phyloP scores from a whole-genome alignment of 2,888 invertebrate genomes.

The Bellardia pandia region DNA sequence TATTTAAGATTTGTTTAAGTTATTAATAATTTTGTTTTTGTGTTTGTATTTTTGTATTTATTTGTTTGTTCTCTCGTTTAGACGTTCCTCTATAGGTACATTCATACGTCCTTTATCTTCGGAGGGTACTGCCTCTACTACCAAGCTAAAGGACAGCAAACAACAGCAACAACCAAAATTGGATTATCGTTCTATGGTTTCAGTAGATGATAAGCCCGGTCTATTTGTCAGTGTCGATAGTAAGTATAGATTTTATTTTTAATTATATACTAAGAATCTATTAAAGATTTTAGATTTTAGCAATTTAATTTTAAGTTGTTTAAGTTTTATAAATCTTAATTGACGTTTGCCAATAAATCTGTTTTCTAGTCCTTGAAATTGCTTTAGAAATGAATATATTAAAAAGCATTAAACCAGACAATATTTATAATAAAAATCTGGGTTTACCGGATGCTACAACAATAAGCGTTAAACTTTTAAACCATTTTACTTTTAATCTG shows the following conservation, averaged over 20 bases:
- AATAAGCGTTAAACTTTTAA: too few relatives aligned
- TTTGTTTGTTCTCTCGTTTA: slow-evolving; percentile 80
- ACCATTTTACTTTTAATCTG: too few relatives aligned
- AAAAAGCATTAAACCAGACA: too few relatives aligned
- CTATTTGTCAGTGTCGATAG: slow-evolving; percentile 97
- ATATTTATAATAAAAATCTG: too few relatives aligned
- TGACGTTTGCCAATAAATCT: too few relatives aligned
- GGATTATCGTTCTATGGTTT: slow-evolving; percentile 96
- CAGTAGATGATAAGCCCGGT: slow-evolving; percentile 97
- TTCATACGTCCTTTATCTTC: slow-evolving; percentile 91
- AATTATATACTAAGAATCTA: neutral
- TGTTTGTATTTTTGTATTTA: neutral
- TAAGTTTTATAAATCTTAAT: too few relatives aligned
- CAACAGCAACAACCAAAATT: slow-evolving; percentile 91
- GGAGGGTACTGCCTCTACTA: slow-evolving; percentile 86
- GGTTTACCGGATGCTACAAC: too few relatives aligned
- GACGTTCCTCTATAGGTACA: slow-evolving; percentile 94
- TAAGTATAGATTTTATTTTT: slow-evolving; percentile 86
- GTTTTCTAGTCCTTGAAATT: too few relatives aligned
- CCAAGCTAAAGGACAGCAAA: slow-evolving; percentile 86
- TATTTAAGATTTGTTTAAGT: slow-evolving; percentile 23
- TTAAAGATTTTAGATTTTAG: neutral
- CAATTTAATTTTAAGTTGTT: too few relatives aligned
- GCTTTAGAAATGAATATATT: too few relatives aligned
- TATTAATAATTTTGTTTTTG: slow-evolving; percentile 8